Evolutionary conservation across 1,140 invertebrate species (phyloP).

Genomic region (Chelonus insularis): DNA sequence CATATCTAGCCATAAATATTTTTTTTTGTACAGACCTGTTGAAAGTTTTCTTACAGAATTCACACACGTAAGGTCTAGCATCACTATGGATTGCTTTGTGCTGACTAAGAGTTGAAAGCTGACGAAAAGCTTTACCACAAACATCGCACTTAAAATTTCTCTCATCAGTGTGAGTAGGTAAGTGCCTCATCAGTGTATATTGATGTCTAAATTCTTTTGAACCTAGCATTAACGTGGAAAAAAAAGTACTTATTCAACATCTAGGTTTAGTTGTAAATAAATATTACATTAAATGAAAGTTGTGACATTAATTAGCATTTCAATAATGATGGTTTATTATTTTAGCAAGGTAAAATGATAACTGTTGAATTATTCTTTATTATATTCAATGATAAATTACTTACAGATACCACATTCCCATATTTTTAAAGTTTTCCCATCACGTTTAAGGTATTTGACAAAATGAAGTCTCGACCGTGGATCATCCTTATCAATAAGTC

Average conservation of each 20-base stretch:
- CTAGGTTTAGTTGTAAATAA: no score
- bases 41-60: conserved; percentile 75
- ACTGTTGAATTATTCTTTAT: neutral
- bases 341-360: no score
- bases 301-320: no score
- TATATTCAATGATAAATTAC: conserved; percentile 36
- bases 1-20: no score
- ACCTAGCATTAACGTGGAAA: conserved; percentile 46
- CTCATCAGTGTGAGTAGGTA: conserved; percentile 82
- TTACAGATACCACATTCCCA: conserved; percentile 71
- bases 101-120: conserved; percentile 74
- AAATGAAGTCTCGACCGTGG: conserved; percentile 63
- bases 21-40: conserved; percentile 65
- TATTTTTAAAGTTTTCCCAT: conserved; percentile 67
- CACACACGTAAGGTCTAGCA: conserved; percentile 71
- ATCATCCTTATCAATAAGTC: conserved; percentile 58
- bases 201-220: conserved; percentile 75
- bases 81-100: conserved; percentile 75
- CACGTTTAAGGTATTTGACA: conserved; percentile 67
- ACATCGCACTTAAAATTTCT: conserved; percentile 77
- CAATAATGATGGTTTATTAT: no score
- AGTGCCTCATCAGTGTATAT: conserved; percentile 77
- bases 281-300: no score
- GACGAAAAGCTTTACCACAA: conserved; percentile 80
- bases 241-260: no score